phyloP scores from a whole-genome alignment of 2,113 vertebrate species.

The Xenopus tropicalis region DNA sequence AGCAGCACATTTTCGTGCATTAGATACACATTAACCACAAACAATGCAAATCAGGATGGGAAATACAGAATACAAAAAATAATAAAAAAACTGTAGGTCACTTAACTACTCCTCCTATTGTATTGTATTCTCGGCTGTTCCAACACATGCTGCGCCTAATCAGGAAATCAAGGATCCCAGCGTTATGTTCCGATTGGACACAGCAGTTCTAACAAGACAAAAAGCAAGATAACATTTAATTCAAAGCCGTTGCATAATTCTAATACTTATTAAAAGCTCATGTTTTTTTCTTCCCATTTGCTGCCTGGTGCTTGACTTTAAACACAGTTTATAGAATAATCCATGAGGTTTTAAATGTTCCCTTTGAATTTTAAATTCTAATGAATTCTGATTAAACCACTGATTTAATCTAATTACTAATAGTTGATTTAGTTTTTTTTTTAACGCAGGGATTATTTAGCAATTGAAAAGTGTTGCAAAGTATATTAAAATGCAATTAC shows the following conservation, averaged over 20 bases:
- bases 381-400: not conserved
- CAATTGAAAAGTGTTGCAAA: not conserved
- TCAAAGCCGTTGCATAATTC: constrained; percentile 2
- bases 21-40: no score
- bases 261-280: constrained; percentile 9
- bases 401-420: not conserved
- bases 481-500: not conserved
- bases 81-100: no score
- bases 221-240: constrained; percentile 28
- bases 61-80: no score
- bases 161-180: constrained; percentile 39
- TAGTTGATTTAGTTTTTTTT: not conserved
- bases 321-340: constrained; percentile 1
- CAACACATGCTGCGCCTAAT: constrained; percentile 35
- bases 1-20: no score
- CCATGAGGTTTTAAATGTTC: not conserved
- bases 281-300: not conserved
- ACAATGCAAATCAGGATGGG: no score
- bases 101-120: no score
- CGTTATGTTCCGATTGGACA: constrained; percentile 31
- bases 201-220: constrained; percentile 26
- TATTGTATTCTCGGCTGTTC: constrained; percentile 1
- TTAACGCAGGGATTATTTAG: no score
- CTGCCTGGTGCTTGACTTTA: constrained; percentile 13
- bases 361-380: constrained; percentile 5